phyloP scores from a whole-genome alignment of 2,888 invertebrate genomes.

The Andrena fulva region DNA sequence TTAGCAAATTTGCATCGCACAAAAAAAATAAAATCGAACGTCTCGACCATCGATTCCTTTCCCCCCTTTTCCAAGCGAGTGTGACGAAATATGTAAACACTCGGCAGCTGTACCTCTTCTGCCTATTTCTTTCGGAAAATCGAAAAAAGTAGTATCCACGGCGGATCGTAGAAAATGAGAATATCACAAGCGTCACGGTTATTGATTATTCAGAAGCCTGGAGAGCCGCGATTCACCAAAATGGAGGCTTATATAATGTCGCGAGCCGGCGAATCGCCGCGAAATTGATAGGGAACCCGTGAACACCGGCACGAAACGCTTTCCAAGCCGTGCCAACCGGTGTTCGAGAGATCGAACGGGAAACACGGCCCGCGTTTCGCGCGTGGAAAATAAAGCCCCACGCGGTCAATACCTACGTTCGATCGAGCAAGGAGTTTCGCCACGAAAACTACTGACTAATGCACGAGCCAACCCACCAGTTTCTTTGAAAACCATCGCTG shows the following conservation, averaged over 20 bases:
- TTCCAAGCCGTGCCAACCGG: conserved; percentile 42
- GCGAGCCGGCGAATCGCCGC: conserved; percentile 24
- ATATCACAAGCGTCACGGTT: conserved; percentile 32
- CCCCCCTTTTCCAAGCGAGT: background rate
- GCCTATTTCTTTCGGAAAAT: background rate
- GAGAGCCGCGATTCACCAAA: conserved; percentile 29
- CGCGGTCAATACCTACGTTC: conserved; percentile 33
- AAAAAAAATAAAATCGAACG: background rate
- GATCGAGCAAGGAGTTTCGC: conserved; percentile 52
- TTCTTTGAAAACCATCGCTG: background rate
- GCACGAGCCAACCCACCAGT: conserved; percentile 48
- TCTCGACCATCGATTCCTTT: background rate
- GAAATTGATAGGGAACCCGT: conserved; percentile 54
- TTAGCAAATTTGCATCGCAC: too few species aligned
- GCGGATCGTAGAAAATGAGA: conserved; percentile 27
- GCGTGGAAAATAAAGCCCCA: background rate
- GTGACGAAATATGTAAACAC: background rate
- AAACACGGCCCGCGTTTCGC: background rate
- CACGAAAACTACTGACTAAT: conserved; percentile 72
- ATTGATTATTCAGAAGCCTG: conserved; percentile 38
- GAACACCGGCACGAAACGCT: conserved; percentile 19
- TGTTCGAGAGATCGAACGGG: conserved; percentile 19
- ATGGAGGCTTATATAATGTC: conserved; percentile 26
- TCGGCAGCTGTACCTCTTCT: background rate
- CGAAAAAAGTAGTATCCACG: background rate